phyloP scores from a whole-genome alignment of 2,888 invertebrate genomes.

The Drosophila niveifrons region DNA sequence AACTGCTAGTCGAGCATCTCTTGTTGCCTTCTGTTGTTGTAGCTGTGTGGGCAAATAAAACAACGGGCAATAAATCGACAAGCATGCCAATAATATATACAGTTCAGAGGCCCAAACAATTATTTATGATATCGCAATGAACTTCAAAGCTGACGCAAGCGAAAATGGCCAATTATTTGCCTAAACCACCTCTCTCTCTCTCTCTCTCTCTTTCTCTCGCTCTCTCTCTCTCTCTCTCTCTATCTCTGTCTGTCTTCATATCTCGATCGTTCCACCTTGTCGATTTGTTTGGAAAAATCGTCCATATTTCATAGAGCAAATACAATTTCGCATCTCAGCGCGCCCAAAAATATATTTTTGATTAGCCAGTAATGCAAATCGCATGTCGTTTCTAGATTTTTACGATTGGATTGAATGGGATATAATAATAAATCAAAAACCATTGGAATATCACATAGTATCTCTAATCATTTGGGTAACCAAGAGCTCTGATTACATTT shows the following conservation, averaged over 20 bases:
- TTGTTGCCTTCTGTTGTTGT: background rate
- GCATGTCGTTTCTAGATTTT: background rate
- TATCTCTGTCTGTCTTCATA: no score
- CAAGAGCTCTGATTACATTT: background rate
- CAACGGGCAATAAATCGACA: slow-evolving; percentile 20
- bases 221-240: background rate
- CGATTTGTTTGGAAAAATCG: slow-evolving; percentile 5
- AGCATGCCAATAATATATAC: slow-evolving; percentile 37
- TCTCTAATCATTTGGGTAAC: background rate
- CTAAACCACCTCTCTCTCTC: background rate
- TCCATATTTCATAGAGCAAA: background rate
- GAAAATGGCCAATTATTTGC: slow-evolving; percentile 26
- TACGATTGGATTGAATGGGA: no score
- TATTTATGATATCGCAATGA: slow-evolving; percentile 53
- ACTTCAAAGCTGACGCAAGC: slow-evolving; percentile 62
- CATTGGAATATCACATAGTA: background rate
- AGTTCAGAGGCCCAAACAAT: slow-evolving; percentile 53
- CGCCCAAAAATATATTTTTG: background rate
- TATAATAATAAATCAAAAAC: no score
- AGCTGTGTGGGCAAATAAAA: slow-evolving; percentile 18
- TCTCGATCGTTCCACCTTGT: no score
- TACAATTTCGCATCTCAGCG: background rate
- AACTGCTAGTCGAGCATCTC: slow-evolving; percentile 1
- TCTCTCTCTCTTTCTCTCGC: background rate
- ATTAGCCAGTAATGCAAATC: background rate